These are phyloP conservation scores for Chiloscyllium plagiosum DNA, from an alignment of 2,113 vertebrate genomes.

Conservation along the genomic window DNA sequence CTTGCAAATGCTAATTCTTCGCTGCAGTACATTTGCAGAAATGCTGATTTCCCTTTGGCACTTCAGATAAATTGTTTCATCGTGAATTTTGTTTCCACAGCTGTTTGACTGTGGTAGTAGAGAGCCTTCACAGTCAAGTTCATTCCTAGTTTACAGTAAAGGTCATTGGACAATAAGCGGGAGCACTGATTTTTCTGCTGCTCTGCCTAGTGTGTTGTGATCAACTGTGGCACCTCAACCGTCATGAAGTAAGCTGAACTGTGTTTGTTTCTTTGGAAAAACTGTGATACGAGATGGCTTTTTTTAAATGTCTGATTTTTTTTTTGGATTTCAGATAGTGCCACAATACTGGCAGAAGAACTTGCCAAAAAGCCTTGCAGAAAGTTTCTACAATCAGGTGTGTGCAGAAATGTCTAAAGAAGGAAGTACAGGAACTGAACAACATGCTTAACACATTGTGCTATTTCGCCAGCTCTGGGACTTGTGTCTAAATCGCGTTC, in stretches of 20 bases:
- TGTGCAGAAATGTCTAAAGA: slow-evolving; percentile 4
- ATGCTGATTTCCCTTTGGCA: neutral
- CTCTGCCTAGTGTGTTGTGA: no score
- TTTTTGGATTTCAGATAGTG: slow-evolving; percentile 53
- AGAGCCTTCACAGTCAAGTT: neutral
- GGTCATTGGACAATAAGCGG: neutral
- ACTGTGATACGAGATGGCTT: neutral
- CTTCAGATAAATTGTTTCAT: neutral
- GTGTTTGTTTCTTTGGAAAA: neutral
- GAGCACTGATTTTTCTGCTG: neutral
- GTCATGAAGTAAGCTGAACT: neutral
- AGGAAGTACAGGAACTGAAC: neutral
- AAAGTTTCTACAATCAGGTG: slow-evolving; percentile 66
- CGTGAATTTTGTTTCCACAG: neutral
- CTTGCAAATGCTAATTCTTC: neutral
- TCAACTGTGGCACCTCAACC: neutral
- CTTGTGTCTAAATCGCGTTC: neutral
- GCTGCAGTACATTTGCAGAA: neutral
- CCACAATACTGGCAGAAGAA: slow-evolving; percentile 64
- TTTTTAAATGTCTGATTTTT: neutral
- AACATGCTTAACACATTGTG: no score
- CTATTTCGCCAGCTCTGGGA: neutral
- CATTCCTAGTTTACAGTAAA: neutral
- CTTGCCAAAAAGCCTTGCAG: slow-evolving; percentile 67
- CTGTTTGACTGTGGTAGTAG: neutral